phyloP scores from a whole-genome alignment of 1,140 invertebrate species.

The Agrilus planipennis region DNA sequence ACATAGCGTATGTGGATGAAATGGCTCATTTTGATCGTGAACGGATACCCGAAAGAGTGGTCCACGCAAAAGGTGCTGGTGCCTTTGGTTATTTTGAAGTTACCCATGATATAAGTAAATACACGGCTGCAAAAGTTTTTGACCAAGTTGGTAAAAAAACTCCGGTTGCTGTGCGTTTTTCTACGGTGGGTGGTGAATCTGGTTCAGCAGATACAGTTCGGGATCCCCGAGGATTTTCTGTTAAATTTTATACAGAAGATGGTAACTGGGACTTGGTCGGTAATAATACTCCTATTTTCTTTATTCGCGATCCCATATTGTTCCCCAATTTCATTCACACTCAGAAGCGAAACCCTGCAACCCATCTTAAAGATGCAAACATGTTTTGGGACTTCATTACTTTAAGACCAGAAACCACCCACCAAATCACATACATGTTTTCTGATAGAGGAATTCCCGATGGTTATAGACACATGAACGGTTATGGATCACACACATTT shows the following conservation, averaged over 20 bases:
- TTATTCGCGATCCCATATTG: constrained; percentile 79
- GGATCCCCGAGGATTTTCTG: constrained; percentile 79
- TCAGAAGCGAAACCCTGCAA: constrained; percentile 81
- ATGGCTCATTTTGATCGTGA: constrained; percentile 82
- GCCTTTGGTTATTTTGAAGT: constrained; percentile 93
- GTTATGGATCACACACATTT: constrained; percentile 85
- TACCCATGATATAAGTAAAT: constrained; percentile 81
- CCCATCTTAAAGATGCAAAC: constrained; percentile 73
- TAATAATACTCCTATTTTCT: constrained; percentile 88
- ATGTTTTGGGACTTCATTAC: constrained; percentile 90
- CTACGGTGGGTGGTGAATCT: constrained; percentile 76
- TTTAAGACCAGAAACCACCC: constrained; percentile 70
- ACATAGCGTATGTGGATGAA: constrained; percentile 77
- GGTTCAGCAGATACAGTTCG: constrained; percentile 73
- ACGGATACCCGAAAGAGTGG: constrained; percentile 86
- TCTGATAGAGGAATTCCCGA: constrained; percentile 73
- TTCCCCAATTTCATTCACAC: constrained; percentile 79
- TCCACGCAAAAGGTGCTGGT: constrained; percentile 88
- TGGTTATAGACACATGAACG: constrained; percentile 79
- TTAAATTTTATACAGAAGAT: constrained; percentile 88
- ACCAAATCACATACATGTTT: constrained; percentile 74
- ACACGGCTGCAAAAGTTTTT: constrained; percentile 75
- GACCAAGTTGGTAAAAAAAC: constrained; percentile 74
- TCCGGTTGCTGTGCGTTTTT: constrained; percentile 69
- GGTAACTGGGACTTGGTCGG: constrained; percentile 88